A percentile compares a stretch with the other conserved stretches of the same genome.
Evolutionary conservation across 2,888 invertebrate genomes (phyloP).

Genomic region (Orthosia gracilis): DNA sequence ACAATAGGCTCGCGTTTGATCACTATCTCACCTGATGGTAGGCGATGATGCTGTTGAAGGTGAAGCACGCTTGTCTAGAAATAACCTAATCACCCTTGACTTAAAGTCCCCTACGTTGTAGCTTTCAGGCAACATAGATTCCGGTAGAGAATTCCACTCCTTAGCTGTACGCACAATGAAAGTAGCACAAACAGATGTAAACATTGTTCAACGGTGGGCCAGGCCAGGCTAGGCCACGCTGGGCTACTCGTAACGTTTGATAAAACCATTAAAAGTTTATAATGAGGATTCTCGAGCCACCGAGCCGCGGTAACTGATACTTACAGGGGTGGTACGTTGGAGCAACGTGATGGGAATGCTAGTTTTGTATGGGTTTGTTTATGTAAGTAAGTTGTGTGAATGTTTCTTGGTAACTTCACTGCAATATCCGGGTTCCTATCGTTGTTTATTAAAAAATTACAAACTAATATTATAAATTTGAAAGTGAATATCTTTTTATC

Average conservation of each 20-base stretch:
- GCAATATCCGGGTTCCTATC: neutral
- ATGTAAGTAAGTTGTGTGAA: neutral
- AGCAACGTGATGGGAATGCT: neutral
- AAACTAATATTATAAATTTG: too few relatives aligned
- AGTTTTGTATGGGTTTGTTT: conserved; percentile 12
- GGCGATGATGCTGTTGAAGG: too few relatives aligned
- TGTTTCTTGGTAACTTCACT: neutral
- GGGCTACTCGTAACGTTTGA: conserved; percentile 56
- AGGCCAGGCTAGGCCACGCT: conserved; percentile 14
- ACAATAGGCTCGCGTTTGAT: too few relatives aligned
- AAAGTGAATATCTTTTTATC: too few relatives aligned
- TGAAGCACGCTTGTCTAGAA: too few relatives aligned
- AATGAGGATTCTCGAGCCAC: conserved; percentile 68
- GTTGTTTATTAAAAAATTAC: neutral
- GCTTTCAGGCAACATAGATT: too few relatives aligned
- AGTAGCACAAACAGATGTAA: conserved; percentile 23
- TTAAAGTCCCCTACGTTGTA: too few relatives aligned
- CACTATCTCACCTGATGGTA: too few relatives aligned
- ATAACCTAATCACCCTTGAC: too few relatives aligned
- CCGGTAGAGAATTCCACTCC: too few relatives aligned
- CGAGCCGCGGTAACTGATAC: conserved; percentile 55
- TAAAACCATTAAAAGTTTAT: conserved; percentile 77
- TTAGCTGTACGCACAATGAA: too few relatives aligned
- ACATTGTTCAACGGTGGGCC: conserved; percentile 47
- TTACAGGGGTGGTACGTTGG: conserved; percentile 37